phyloP scores from a whole-genome alignment of 2,797 vertebrate genomes.

The Clarias pachynema region DNA sequence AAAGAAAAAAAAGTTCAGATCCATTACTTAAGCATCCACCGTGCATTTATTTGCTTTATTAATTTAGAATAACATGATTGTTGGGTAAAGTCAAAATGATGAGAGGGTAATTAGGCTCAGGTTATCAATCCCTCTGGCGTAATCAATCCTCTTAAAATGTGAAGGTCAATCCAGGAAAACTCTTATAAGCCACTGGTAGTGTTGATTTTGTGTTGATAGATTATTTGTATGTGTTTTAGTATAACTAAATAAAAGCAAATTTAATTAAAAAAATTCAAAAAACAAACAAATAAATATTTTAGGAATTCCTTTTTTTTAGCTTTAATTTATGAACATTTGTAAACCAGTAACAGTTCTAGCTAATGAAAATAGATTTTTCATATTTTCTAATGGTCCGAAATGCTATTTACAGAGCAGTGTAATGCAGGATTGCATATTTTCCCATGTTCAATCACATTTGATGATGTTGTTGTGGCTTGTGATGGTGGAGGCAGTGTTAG shows the following conservation, averaged over 20 bases:
- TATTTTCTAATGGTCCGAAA: fast-evolving
- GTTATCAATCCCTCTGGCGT: conserved; percentile 68
- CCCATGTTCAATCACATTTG: no score
- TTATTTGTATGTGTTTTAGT: conserved; percentile 6
- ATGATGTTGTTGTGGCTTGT: no score
- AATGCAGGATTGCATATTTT: not conserved
- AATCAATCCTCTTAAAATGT: conserved; percentile 73
- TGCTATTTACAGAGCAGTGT: not conserved
- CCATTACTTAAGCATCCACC: not conserved
- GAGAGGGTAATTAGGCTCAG: conserved; percentile 67
- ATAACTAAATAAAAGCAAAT: not conserved
- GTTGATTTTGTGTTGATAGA: not conserved
- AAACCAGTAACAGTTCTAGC: not conserved
- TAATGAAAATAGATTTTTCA: not conserved
- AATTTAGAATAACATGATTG: not conserved
- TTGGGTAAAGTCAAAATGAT: conserved; percentile 47
- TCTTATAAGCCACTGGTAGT: conserved; percentile 33
- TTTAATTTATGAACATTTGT: not conserved
- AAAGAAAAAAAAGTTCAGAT: not conserved
- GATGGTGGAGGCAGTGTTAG: no score
- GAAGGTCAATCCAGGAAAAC: conserved; percentile 72
- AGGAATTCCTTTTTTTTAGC: not conserved
- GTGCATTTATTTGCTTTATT: not conserved
- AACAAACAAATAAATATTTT: not conserved
- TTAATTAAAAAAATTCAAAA: no score